Evolutionary conservation across 2,797 vertebrate genomes (phyloP).

Genomic region (Sebastes trivittatus): DNA sequence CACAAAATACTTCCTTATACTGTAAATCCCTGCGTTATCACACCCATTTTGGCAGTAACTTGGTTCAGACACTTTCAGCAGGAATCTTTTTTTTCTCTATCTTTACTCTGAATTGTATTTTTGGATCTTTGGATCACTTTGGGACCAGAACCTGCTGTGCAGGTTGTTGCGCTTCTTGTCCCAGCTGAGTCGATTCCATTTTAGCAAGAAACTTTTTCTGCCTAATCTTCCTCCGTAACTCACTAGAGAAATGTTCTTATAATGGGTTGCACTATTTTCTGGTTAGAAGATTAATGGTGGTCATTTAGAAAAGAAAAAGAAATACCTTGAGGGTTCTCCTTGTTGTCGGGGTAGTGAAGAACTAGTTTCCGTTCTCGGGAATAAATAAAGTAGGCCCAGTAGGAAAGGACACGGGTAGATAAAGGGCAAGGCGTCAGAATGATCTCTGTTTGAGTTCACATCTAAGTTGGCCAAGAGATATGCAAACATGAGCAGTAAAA

Average conservation of each 20-base stretch:
- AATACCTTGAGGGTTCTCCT: slow-evolving; percentile 24
- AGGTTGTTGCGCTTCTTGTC: slow-evolving; percentile 17
- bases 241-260: slow-evolving; percentile 2
- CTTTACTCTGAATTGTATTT: slow-evolving; percentile 20
- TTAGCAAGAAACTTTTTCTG: slow-evolving; percentile 16
- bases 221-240: slow-evolving; percentile 6
- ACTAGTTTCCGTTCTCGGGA: not conserved
- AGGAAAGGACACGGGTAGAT: not conserved
- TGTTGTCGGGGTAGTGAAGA: slow-evolving; percentile 14
- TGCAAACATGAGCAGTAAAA: not conserved
- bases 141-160: slow-evolving; percentile 10
- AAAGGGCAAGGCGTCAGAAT: not conserved
- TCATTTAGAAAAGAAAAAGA: slow-evolving; percentile 3
- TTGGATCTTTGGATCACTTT: not conserved
- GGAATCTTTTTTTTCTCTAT: not conserved
- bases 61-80: not conserved
- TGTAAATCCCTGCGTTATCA: not conserved
- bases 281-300: slow-evolving; percentile 48
- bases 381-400: slow-evolving; percentile 13
- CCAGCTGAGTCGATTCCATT: slow-evolving; percentile 10
- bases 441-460: not conserved
- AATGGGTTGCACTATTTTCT: slow-evolving; percentile 43
- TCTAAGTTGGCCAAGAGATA: not conserved
- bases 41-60: not conserved
- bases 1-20: not conserved